phyloP scores from a whole-genome alignment of 2,113 vertebrate species.

The Gymnocephalus cernua region DNA sequence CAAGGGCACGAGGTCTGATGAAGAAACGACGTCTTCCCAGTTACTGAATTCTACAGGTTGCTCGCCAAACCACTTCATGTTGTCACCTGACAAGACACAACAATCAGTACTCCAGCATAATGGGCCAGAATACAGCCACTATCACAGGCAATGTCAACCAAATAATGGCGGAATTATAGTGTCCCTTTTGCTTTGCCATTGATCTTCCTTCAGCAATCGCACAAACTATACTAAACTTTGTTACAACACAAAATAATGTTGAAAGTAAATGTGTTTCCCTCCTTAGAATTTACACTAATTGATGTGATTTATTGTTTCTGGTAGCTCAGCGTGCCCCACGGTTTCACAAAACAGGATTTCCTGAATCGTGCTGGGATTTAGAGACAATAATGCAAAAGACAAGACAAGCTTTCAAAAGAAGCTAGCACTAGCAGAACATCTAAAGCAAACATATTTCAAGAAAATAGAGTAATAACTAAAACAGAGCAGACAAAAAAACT shows the following conservation, averaged over 20 bases:
- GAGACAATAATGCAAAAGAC: background rate
- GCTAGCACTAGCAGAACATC: conserved; percentile 15
- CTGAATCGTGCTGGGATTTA: conserved; percentile 31
- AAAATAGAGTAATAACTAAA: background rate
- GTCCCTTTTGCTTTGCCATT: background rate
- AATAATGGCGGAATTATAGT: background rate
- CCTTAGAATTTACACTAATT: background rate
- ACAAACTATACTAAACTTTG: background rate
- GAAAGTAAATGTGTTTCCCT: background rate
- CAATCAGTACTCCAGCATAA: conserved; percentile 7
- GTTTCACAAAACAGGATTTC: conserved; percentile 54
- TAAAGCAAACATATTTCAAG: background rate
- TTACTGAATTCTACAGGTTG: conserved; percentile 83
- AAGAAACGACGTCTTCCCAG: conserved; percentile 79
- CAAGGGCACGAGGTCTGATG: conserved; percentile 58
- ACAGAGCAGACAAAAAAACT: background rate
- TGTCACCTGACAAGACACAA: conserved; percentile 79
- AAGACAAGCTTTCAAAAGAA: conserved; percentile 16
- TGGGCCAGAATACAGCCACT: background rate
- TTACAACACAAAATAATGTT: background rate
- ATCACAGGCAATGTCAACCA: background rate
- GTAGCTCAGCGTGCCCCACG: background rate
- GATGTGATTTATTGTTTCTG: background rate
- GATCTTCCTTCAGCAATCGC: background rate
- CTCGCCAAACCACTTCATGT: conserved; percentile 86